phyloP scores from a whole-genome alignment of 2,113 vertebrate genomes.

The Mobula birostris region DNA sequence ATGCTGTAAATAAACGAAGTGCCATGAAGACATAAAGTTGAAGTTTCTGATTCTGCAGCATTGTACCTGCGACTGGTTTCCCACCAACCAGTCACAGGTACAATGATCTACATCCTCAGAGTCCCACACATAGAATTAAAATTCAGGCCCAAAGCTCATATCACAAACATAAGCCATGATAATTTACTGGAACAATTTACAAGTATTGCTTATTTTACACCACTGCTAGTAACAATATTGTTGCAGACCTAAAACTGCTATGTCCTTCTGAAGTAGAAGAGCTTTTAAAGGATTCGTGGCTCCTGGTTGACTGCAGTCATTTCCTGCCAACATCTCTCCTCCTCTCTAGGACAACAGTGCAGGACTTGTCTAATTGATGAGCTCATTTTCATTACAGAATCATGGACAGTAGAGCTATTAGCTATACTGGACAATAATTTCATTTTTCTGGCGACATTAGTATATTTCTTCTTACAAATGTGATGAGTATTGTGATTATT shows the following conservation, averaged over 20 bases:
- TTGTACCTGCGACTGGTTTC: background rate
- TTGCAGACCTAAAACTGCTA: background rate
- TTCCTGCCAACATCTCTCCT: background rate
- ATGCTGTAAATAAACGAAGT: background rate
- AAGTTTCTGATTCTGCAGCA: background rate
- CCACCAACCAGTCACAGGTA: background rate
- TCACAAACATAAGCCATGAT: background rate
- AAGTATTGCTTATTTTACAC: background rate
- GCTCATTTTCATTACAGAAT: background rate
- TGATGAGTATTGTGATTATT: background rate
- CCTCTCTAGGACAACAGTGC: background rate
- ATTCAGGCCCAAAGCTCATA: background rate
- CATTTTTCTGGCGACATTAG: background rate
- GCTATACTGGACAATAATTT: background rate
- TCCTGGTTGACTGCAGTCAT: background rate
- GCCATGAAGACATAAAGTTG: background rate
- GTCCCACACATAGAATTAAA: background rate
- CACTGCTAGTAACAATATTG: background rate
- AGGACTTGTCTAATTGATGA: background rate
- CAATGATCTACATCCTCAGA: background rate
- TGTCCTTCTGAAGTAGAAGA: background rate
- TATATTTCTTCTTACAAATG: background rate
- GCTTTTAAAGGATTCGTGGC: background rate
- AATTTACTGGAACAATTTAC: background rate
- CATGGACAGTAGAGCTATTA: background rate